These are phyloP conservation scores for Pygoscelis adeliae DNA, from an alignment of 2,113 vertebrate species.

Conservation along the genomic window DNA sequence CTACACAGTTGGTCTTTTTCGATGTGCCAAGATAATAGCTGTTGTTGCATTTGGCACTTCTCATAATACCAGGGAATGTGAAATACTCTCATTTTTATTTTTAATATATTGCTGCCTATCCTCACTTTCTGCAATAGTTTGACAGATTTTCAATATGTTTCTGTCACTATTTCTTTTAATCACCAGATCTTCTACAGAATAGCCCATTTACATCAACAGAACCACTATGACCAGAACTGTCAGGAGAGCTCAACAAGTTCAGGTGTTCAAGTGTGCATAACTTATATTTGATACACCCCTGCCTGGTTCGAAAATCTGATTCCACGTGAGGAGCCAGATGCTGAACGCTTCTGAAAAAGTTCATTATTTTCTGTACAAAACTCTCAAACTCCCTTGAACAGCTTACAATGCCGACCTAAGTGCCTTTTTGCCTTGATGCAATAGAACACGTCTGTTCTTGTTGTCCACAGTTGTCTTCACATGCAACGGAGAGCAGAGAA, in stretches of 20 bases:
- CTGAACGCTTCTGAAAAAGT: neutral
- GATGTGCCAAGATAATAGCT: neutral
- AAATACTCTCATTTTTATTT: neutral
- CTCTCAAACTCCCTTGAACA: neutral
- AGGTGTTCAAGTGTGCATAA: neutral
- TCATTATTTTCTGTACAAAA: neutral
- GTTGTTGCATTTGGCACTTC: neutral
- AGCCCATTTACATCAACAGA: neutral
- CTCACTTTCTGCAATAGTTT: neutral
- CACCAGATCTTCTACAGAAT: neutral
- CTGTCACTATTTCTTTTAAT: neutral
- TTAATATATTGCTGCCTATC: neutral
- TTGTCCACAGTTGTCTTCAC: neutral
- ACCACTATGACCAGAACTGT: neutral
- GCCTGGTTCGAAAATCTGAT: neutral
- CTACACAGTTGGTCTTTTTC: neutral
- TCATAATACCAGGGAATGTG: neutral
- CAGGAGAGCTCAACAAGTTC: neutral
- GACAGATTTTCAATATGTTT: neutral
- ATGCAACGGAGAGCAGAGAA: neutral
- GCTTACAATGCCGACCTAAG: neutral
- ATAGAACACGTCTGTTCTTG: neutral
- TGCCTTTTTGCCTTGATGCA: neutral
- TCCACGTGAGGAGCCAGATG: neutral
- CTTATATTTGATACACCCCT: neutral